Percentiles rank a stretch among this genome's conserved stretches.
Conservation (phyloP, 2,888 invertebrate genomes). For the Brenthis daphne region DNA sequence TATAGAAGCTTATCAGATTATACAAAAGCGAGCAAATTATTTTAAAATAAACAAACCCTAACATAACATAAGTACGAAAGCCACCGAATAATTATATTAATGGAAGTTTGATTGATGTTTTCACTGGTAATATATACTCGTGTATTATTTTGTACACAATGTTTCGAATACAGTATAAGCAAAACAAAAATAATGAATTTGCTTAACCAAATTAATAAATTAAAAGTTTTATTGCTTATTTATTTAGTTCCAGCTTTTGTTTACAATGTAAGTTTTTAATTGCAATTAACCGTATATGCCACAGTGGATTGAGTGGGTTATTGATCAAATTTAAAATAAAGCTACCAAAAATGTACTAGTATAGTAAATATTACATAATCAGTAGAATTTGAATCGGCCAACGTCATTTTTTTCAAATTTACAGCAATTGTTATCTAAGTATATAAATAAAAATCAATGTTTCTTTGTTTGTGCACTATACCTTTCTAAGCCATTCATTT, state of each 20-base stretch:
- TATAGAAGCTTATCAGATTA: slow-evolving; percentile 15
- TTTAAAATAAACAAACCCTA: slow-evolving; percentile 31
- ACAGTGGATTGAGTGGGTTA: too few relatives aligned
- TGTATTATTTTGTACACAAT: neutral
- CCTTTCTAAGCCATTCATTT: too few relatives aligned
- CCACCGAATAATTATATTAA: slow-evolving; percentile 33
- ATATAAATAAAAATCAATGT: too few relatives aligned
- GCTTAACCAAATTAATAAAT: neutral
- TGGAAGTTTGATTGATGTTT: slow-evolving; percentile 36
- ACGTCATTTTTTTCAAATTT: too few relatives aligned
- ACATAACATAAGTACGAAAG: slow-evolving; percentile 29
- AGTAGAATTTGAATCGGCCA: too few relatives aligned
- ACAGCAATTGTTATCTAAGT: too few relatives aligned
- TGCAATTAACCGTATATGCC: neutral
- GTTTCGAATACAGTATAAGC: slow-evolving; percentile 3
- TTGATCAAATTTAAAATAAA: too few relatives aligned
- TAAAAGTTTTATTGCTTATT: neutral
- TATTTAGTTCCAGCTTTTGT: neutral
- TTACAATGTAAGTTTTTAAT: neutral
- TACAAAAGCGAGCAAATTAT: slow-evolving; percentile 6
- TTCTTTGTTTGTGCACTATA: too few relatives aligned
- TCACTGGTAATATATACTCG: slow-evolving; percentile 19
- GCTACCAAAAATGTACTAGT: too few relatives aligned
- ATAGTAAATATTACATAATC: too few relatives aligned
- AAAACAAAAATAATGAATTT: slow-evolving; percentile 17